Conservation (phyloP, 2,797 vertebrate genomes). For the Ciconia nigra region DNA sequence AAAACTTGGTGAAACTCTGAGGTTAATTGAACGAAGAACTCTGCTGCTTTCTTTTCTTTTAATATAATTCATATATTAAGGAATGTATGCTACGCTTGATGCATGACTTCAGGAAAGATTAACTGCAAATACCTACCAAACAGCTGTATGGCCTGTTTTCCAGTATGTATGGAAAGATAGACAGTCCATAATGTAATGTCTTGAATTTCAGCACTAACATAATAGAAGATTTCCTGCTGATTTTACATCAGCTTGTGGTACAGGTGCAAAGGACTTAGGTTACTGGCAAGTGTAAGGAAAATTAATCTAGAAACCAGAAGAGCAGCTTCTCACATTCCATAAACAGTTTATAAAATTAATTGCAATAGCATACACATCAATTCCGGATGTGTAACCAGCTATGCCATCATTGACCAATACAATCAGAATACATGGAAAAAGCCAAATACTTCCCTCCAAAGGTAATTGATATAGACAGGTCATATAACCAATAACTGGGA, state of each 20-base stretch:
- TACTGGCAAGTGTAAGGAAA: conserved; percentile 51
- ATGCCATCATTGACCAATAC: conserved; percentile 13
- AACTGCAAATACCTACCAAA: conserved; percentile 46
- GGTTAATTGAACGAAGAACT: not conserved
- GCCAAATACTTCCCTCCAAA: conserved; percentile 24
- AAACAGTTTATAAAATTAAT: conserved; percentile 66
- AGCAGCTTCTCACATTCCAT: conserved; percentile 63
- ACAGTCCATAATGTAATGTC: conserved; percentile 4
- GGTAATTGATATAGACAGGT: conserved; percentile 49
- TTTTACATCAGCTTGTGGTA: conserved; percentile 57
- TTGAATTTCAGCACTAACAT: conserved; percentile 56
- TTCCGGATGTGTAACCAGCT: not conserved
- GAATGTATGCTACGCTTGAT: not conserved
- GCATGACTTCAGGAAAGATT: conserved; percentile 45
- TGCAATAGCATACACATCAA: conserved; percentile 55
- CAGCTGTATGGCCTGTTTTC: conserved; percentile 46
- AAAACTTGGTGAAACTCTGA: not conserved
- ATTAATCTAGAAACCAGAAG: conserved; percentile 65
- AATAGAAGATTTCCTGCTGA: conserved; percentile 67
- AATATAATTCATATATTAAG: not conserved
- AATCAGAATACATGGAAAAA: conserved; percentile 18
- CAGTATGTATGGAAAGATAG: not conserved
- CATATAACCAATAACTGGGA: conserved; percentile 34
- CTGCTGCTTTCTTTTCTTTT: not conserved
- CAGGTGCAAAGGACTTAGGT: conserved; percentile 61